Evolutionary conservation across 1,140 invertebrate species (phyloP).

Genomic region (Leucophenga varia): DNA sequence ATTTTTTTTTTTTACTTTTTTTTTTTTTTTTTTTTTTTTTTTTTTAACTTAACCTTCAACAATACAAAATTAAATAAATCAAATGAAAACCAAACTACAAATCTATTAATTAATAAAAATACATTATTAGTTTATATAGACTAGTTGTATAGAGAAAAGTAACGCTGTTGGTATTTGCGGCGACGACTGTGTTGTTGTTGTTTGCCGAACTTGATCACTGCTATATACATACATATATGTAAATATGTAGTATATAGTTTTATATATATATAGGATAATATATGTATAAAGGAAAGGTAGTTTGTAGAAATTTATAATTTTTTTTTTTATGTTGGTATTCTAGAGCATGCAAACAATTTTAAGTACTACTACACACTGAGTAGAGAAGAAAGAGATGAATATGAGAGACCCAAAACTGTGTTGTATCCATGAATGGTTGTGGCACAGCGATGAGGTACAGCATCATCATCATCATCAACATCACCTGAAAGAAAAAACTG

Average conservation of each 20-base stretch:
- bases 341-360: constrained; percentile 50
- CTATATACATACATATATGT: constrained; percentile 19
- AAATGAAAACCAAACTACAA: not conserved
- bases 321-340: constrained; percentile 4
- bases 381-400: too few species aligned
- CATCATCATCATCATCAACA: constrained; percentile 27
- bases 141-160: not conserved
- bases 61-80: too few species aligned
- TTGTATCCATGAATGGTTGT: constrained; percentile 20
- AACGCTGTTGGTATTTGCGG: not conserved
- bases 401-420: constrained; percentile 35
- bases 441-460: constrained; percentile 23
- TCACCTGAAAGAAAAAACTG: constrained; percentile 53
- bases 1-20: constrained; percentile 2
- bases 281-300: constrained; percentile 22
- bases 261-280: constrained; percentile 20
- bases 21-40: constrained; percentile 5
- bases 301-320: constrained; percentile 7
- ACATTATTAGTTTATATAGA: not conserved
- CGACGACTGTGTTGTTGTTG: too few species aligned
- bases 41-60: constrained; percentile 20
- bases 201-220: too few species aligned
- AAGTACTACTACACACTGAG: too few species aligned
- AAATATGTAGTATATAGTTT: constrained; percentile 4
- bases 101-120: not conserved